Base-by-base conservation (phyloP, 2,113 vertebrate species). In the Cottus gobio region DNA sequence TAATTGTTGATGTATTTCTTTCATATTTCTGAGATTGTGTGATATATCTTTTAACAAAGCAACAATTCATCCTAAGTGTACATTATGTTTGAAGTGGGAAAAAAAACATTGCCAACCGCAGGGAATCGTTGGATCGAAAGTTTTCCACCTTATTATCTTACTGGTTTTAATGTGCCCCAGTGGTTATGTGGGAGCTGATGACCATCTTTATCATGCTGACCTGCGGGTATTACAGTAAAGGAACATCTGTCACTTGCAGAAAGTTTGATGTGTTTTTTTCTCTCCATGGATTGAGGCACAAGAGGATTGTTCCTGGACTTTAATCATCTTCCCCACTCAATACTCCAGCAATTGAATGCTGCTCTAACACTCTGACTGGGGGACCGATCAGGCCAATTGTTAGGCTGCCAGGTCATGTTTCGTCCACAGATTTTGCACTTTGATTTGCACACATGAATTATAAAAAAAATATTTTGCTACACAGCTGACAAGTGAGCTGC, bases 231-330 rank as follows among this genome's bases (percentile, higher is more conserved):
- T 44, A 70, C 42, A 60, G 54, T 28, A 10, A 54, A 37, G 46
- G 68, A 82, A 75, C 70, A 75, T 71, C 70, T 78, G 66, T 82
- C 28, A 10, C 65, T 61, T 24, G 65, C 56, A 71, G 74, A 39
- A 10, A 18, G 16, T 44, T 28, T 66, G 22, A 2, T 1, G 20
- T 36, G 28, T 36, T 26, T 31, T 73, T 3, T n/a, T 31, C n/a
- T 61, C 58, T 72, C 3, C 2, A 37, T 65, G 42, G 74, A 63
- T 48, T 42, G 16, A 67, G 31, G 34, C 46, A 44, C 10, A 48
- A 30, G 1, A 50, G 39, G 3, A 15, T 48, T 64, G 18, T 70
- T 42, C 15, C 48, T 54, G 18, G 24, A 60, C 30, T 77, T 64
- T 16, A 36, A 28, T 44, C 6, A 36, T 67, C 26, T 10, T 30